phyloP scores from a whole-genome alignment of 2,888 invertebrate genomes.

The Chelonus formosanus region DNA sequence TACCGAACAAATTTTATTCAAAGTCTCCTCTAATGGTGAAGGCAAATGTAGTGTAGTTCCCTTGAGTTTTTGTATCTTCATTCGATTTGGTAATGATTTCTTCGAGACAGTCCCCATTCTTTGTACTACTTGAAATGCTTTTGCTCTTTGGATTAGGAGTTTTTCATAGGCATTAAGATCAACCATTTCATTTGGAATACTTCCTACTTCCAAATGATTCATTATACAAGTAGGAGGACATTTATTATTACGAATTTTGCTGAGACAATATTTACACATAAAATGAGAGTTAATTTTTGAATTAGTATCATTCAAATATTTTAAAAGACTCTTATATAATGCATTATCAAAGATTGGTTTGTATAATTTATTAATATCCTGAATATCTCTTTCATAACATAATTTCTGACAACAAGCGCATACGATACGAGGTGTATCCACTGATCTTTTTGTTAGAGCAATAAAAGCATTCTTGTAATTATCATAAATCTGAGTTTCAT shows the following conservation, averaged over 20 bases:
- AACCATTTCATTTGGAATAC: not conserved
- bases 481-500: constrained; percentile 18
- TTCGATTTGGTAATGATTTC: constrained; percentile 45
- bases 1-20: constrained; percentile 48
- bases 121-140: constrained; percentile 54
- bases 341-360: constrained; percentile 30
- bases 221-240: constrained; percentile 49
- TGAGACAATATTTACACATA: constrained; percentile 39
- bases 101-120: constrained; percentile 52
- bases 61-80: constrained; percentile 37
- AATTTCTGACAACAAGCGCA: constrained; percentile 45
- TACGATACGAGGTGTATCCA: constrained; percentile 36
- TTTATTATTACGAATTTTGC: constrained; percentile 40
- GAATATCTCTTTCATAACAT: constrained; percentile 37
- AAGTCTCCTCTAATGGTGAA: constrained; percentile 49
- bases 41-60: constrained; percentile 49
- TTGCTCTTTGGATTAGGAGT: constrained; percentile 49
- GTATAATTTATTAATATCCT: constrained; percentile 28
- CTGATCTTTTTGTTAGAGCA: constrained; percentile 33
- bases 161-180: constrained; percentile 47
- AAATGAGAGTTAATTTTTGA: constrained; percentile 20
- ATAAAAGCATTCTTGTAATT: constrained; percentile 39
- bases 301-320: constrained; percentile 20
- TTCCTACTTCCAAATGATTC: constrained; percentile 40
- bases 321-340: constrained; percentile 33